Conservation (phyloP, 2,113 vertebrate genomes). For the Numenius arquata region DNA sequence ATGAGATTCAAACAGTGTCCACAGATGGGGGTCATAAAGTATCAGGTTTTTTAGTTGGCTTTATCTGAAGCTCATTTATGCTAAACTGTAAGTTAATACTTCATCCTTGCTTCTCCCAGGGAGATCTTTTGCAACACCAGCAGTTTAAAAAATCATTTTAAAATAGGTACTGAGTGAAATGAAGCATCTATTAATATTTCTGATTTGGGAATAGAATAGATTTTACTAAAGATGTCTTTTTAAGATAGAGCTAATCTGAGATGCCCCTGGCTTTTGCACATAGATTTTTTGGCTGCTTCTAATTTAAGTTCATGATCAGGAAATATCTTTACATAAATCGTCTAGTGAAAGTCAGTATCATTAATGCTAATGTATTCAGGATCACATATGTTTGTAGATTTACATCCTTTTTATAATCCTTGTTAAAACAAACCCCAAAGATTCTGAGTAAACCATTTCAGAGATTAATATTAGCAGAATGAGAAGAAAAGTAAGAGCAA, state of each 20-base stretch:
- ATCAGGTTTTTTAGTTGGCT: not conserved
- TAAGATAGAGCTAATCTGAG: not conserved
- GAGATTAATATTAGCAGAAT: not conserved
- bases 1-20: not conserved
- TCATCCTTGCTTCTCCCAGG: not conserved
- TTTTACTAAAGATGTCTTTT: not conserved
- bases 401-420: not conserved
- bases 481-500: not conserved
- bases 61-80: not conserved
- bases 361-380: not conserved
- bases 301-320: not conserved
- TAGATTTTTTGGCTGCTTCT: not conserved
- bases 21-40: not conserved
- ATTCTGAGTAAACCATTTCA: not conserved
- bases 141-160: not conserved
- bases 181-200: not conserved
- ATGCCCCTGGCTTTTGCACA: not conserved
- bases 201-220: not conserved
- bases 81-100: not conserved
- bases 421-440: not conserved
- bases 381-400: not conserved
- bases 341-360: not conserved
- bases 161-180: not conserved
- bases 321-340: not conserved
- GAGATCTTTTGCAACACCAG: not conserved